Conservation (phyloP, 1,140 invertebrate species). For the Eciton burchellii region DNA sequence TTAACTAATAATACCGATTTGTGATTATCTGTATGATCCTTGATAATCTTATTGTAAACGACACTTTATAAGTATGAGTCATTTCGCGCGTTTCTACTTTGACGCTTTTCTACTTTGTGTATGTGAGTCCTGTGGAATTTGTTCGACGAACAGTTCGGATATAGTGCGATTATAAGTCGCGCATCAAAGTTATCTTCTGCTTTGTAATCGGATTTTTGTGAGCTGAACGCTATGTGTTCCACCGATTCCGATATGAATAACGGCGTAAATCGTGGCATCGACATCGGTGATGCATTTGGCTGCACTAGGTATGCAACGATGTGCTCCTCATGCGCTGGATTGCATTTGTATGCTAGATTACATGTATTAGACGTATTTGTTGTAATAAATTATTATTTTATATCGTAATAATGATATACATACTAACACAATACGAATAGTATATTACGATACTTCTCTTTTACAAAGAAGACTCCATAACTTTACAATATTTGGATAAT, state of each 20-base stretch:
- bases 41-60: too few species aligned
- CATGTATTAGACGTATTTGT: not conserved
- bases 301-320: conserved; percentile 76
- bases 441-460: not conserved
- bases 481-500: not conserved
- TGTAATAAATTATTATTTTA: conserved; percentile 20
- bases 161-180: not conserved
- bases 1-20: too few species aligned
- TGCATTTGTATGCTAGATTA: too few species aligned
- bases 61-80: too few species aligned
- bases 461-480: not conserved
- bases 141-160: not conserved
- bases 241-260: conserved; percentile 28
- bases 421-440: not conserved
- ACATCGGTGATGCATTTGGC: conserved; percentile 80
- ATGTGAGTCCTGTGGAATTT: too few species aligned
- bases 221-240: conserved; percentile 45
- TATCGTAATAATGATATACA: not conserved
- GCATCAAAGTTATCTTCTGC: not conserved
- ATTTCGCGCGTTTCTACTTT: too few species aligned
- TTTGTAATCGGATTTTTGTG: not conserved
- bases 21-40: too few species aligned
- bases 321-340: too few species aligned
- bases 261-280: conserved; percentile 39
- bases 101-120: too few species aligned